Conservation (phyloP, 1,140 invertebrate species). For the Panulirus ornatus region DNA sequence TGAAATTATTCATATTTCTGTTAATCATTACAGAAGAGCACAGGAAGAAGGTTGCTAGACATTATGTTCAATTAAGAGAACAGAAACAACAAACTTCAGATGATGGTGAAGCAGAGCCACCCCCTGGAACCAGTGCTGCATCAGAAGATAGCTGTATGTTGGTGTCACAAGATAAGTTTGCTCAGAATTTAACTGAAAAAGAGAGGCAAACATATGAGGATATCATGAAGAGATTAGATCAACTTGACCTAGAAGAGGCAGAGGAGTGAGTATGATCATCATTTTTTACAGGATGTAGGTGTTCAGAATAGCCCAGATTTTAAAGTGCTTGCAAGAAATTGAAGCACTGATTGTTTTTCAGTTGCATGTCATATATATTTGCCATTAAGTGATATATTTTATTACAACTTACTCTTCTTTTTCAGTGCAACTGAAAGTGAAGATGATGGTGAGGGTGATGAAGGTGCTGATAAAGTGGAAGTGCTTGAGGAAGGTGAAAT, state of each 20-base stretch:
- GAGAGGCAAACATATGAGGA: not conserved
- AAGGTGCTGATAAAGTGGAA: not conserved
- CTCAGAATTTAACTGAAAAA: not conserved
- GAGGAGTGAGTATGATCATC: too few species aligned
- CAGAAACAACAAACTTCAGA: not conserved
- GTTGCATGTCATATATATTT: too few species aligned
- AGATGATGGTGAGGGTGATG: not conserved
- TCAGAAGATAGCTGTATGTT: not conserved
- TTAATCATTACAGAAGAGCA: not conserved
- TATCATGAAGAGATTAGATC: not conserved
- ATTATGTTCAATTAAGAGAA: not conserved
- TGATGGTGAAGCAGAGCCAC: not conserved
- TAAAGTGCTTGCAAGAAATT: too few species aligned
- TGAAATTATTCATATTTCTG: too few species aligned
- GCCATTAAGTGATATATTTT: too few species aligned
- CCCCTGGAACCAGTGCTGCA: not conserved
- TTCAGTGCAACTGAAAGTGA: not conserved
- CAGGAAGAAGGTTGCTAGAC: not conserved
- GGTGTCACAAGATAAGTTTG: not conserved
- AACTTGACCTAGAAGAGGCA: not conserved
- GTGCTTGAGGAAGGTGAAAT: not conserved
- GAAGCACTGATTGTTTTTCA: too few species aligned
- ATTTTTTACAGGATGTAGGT: too few species aligned
- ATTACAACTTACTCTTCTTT: not conserved
- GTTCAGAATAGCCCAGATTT: too few species aligned